phyloP scores from a whole-genome alignment of 2,888 invertebrate genomes.

The Apamea sordens region DNA sequence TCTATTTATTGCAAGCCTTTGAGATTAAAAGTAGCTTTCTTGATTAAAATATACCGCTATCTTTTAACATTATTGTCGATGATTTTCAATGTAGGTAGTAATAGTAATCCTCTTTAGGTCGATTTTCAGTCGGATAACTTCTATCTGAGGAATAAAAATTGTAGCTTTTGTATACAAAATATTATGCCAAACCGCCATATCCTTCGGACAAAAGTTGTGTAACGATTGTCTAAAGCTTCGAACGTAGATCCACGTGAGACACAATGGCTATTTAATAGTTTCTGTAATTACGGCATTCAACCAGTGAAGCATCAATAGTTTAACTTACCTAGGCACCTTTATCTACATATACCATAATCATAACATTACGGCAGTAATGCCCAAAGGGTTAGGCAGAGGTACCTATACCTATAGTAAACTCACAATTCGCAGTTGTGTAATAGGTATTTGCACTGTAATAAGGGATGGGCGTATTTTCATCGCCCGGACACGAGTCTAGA shows the following conservation, averaged over 20 bases:
- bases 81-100: too few relatives aligned
- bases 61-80: neutral
- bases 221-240: too few relatives aligned
- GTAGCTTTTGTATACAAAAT: neutral
- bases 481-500: neutral
- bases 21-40: neutral
- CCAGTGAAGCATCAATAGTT: too few relatives aligned
- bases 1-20: neutral
- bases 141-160: neutral
- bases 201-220: neutral
- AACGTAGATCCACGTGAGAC: too few relatives aligned
- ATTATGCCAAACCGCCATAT: neutral
- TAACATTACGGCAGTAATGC: too few relatives aligned
- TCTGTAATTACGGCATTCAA: too few relatives aligned
- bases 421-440: too few relatives aligned
- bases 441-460: neutral
- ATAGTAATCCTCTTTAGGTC: too few relatives aligned
- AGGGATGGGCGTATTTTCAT: neutral
- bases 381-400: neutral
- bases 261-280: too few relatives aligned
- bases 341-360: too few relatives aligned
- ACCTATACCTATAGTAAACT: too few relatives aligned
- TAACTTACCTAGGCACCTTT: too few relatives aligned
- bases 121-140: neutral
- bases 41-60: neutral